Evolutionary conservation across 2,888 invertebrate species (phyloP), one percentile per base, ranked within the genome.

Genomic region (Melikaiella ostensackeni): DNA sequence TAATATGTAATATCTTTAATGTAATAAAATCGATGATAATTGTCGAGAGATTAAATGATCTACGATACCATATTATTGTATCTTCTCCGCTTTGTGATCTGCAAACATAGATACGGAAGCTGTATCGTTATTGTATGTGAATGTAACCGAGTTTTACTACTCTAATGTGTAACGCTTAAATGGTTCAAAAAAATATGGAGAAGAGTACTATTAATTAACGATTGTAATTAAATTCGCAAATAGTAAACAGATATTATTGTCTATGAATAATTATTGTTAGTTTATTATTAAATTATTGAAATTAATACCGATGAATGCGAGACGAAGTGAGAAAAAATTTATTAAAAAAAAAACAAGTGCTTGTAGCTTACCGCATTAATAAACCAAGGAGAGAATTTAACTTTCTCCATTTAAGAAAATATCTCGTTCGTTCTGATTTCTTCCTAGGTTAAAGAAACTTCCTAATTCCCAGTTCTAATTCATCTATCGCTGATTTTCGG

Each of bases 31-130:
- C 74, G 81, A 85, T 80, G 77, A 85, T 84, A 82, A 82, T 85
- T 79, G 84, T 81, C 82, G 64, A 83, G 76, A 80, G 79, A 80
- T 82, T 78, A 80, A 81, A 80, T 79, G 78, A 83, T 81, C 77
- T 80, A 78, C 78, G 77, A 84, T 81, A 80, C 57, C 80, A 81
- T 76, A 84, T 82, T 79, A 86, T 83, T 84, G 86, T 87, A 86
- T 84, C 85, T 86, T 87, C 86, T 89, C 83, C 83, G 88, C 88
- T 88, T 88, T 87, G 85, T 87, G 86, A 87, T 89, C 86, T 85
- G 85, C 84, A 85, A 83, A 84, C 81, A 84, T 84, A 77, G 79
- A 80, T 76, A 83, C 81, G 59, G 62, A 55, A 79, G 62, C 63
- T 77, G 38, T 81, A 73, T 79, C 76, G 80, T 82, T 80, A 83